Evolutionary conservation across 2,797 vertebrate species (phyloP), one percentile per base, ranked within the genome.

Genomic region (Anomalospiza imberbis): DNA sequence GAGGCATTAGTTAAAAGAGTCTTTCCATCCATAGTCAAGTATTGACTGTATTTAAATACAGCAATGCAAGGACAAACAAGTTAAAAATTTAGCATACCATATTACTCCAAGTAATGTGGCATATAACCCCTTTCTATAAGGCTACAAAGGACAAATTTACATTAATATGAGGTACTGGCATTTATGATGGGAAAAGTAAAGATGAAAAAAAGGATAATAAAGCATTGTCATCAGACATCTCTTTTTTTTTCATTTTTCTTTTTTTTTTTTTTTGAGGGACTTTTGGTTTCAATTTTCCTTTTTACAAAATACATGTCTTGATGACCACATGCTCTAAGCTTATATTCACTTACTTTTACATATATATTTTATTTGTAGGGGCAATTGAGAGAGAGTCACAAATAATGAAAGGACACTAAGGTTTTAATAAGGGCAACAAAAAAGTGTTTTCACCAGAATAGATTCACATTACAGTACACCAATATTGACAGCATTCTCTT

Each of bases 391-490:
- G 96, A 97, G 97, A 98, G 98, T 96, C 98, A 98, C 98, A 97
- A 98, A 95, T 97, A 97, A 98, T 53, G 91, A 98, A 98, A 98
- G 95, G 96, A 97, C 97, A 98, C 97, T 98, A 98, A 98, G 93
- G 97, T 98, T 98, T 98, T 98, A 98, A 98, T 98, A 97, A 97
- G 91, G 96, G 97, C 97, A 97, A 98, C 95, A 96, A 95, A 97
- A 97, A 94, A 95, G 91, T 70, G 91, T 93, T 96, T 97, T 97
- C 97, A 98, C 97, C 97, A 98, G 96, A 96, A 98, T 97, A 97
- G 96, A 97, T 97, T 98, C 98, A 98, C 97, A 97, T 97, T 98
- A 98, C 98, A 98, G 97, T 97, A 98, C 98, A 98, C 97, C 97
- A 98, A 98, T 98, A 98, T 97, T 66, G 91, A 98, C 97, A 98